A percentile compares a stretch with the other conserved stretches of the same genome.
Evolutionary conservation across 2,888 invertebrate genomes (phyloP).

Genomic region (Stictocephala bisonia): DNA sequence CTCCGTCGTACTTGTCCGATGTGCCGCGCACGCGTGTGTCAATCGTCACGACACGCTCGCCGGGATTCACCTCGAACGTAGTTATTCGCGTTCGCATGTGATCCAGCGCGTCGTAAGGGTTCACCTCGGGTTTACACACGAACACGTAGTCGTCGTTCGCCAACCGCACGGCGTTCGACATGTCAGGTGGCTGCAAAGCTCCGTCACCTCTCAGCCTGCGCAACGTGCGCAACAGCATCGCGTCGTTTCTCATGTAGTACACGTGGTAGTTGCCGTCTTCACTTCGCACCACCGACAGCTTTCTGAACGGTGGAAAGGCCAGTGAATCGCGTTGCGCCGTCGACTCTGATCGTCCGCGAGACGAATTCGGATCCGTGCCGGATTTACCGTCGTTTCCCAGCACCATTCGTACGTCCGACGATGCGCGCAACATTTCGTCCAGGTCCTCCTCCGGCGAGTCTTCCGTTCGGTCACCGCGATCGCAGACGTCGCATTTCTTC

Average conservation of each 20-base stretch:
- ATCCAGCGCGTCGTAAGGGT: not conserved
- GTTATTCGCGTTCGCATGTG: not conserved
- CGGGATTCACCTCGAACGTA: not conserved
- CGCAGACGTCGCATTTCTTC: too few relatives aligned
- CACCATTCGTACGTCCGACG: too few relatives aligned
- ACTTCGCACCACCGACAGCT: not conserved
- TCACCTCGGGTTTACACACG: not conserved
- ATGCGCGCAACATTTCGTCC: not conserved
- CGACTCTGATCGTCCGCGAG: too few relatives aligned
- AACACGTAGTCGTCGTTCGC: not conserved
- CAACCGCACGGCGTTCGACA: not conserved
- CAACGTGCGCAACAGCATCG: not conserved
- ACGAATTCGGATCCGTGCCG: too few relatives aligned
- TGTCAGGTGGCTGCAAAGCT: too few relatives aligned
- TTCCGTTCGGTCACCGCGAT: too few relatives aligned
- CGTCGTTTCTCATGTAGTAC: not conserved
- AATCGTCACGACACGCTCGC: not conserved
- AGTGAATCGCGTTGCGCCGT: not conserved
- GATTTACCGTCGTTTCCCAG: too few relatives aligned
- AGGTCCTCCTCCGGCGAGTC: too few relatives aligned
- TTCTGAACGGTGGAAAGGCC: constrained; percentile 3
- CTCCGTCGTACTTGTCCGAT: not conserved
- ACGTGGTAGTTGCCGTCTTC: constrained; percentile 12
- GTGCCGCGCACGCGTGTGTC: not conserved
- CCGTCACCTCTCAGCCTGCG: too few relatives aligned